phyloP scores from a whole-genome alignment of 1,140 invertebrate genomes.

The Holotrichia oblita region DNA sequence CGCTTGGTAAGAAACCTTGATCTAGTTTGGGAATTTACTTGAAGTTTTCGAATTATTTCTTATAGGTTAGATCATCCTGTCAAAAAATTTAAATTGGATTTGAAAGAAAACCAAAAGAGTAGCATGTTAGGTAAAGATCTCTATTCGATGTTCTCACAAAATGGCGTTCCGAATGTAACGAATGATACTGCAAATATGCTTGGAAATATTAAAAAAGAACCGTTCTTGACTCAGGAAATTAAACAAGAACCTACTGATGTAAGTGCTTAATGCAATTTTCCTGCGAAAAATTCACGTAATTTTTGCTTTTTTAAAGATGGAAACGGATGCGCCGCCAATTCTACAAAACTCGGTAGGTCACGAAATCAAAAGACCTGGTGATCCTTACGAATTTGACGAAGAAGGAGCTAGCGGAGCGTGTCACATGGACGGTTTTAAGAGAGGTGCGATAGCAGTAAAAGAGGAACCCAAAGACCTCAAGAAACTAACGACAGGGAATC shows the following conservation, averaged over 20 bases:
- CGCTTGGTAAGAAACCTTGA: slow-evolving; percentile 73
- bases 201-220: slow-evolving; percentile 46
- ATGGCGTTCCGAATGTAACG: slow-evolving; percentile 58
- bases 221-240: slow-evolving; percentile 59
- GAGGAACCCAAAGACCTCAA: slow-evolving; percentile 66
- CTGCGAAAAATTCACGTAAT: background rate
- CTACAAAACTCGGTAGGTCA: slow-evolving; percentile 45
- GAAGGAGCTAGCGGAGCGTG: slow-evolving; percentile 59
- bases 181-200: slow-evolving; percentile 49
- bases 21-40: slow-evolving; percentile 29
- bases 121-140: slow-evolving; percentile 61
- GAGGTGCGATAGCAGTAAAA: slow-evolving; percentile 56
- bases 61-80: slow-evolving; percentile 85
- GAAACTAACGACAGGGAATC: slow-evolving; percentile 71
- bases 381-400: slow-evolving; percentile 79
- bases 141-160: slow-evolving; percentile 70
- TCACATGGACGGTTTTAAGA: slow-evolving; percentile 62
- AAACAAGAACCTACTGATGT: slow-evolving; percentile 62
- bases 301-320: slow-evolving; percentile 58
- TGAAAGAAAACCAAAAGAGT: slow-evolving; percentile 54
- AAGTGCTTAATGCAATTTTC: background rate
- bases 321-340: slow-evolving; percentile 52
- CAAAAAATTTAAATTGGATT: slow-evolving; percentile 78
- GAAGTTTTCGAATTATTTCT: slow-evolving; percentile 42
- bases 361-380: slow-evolving; percentile 62